Evolutionary conservation across 1,140 invertebrate genomes (phyloP).

Genomic region (Conus betulinus): DNA sequence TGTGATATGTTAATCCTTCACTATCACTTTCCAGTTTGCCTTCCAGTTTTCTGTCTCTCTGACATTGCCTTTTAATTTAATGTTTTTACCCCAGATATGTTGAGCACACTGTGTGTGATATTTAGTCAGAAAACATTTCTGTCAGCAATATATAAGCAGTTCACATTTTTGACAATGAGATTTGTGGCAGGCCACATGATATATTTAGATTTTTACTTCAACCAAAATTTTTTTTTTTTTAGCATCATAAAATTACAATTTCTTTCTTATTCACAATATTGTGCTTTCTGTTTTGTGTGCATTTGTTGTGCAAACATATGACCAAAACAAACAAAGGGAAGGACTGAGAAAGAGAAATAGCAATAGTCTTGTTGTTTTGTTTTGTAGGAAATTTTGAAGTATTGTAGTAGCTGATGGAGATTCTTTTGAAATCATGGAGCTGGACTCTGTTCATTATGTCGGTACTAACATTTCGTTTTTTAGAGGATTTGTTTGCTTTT

Average conservation of each 20-base stretch:
- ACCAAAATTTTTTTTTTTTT: not conserved
- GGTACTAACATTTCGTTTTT: not conserved
- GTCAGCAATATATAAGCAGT: not conserved
- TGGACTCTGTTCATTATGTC: slow-evolving; percentile 1
- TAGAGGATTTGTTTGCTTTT: too few species aligned
- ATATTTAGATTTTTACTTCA: not conserved
- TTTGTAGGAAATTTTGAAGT: not conserved
- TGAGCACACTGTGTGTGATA: too few species aligned
- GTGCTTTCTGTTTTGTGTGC: too few species aligned
- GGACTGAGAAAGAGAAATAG: not conserved
- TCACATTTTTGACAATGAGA: too few species aligned
- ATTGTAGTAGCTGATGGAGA: too few species aligned
- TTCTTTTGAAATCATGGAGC: not conserved
- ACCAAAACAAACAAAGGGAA: not conserved
- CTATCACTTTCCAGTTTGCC: too few species aligned
- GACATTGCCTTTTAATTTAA: too few species aligned
- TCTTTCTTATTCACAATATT: too few species aligned
- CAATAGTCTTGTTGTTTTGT: not conserved
- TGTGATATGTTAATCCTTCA: too few species aligned
- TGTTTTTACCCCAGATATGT: too few species aligned
- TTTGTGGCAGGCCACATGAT: not conserved
- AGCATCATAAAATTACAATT: not conserved
- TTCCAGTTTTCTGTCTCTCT: too few species aligned
- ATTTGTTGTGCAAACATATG: too few species aligned
- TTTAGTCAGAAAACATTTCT: not conserved